Conservation (phyloP, 64 coral and sea anemone species). For the Astreopora myriophthalma region DNA sequence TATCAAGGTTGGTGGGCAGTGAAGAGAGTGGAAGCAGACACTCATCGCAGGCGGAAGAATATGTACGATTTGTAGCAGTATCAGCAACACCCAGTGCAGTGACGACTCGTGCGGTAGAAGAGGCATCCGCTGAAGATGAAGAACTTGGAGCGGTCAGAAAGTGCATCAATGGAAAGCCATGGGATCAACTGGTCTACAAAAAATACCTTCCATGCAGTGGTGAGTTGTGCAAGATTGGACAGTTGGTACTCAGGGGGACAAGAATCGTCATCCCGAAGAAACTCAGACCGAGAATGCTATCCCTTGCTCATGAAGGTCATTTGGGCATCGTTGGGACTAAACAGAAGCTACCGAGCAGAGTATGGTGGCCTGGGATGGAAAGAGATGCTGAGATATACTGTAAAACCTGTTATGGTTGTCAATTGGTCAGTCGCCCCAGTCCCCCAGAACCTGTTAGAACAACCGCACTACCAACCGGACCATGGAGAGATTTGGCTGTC, state of each 20-base stretch:
- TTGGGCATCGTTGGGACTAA: conserved; percentile 16
- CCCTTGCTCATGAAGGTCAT: conserved; percentile 11
- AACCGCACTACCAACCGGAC: neutral
- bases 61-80: conserved; percentile 27
- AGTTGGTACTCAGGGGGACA: neutral
- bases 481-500: conserved; percentile 11
- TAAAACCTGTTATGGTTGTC: conserved; percentile 11
- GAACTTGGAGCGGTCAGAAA: neutral
- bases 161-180: neutral
- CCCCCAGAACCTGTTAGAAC: neutral
- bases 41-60: neutral
- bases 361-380: too few species aligned
- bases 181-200: conserved; percentile 26
- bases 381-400: neutral
- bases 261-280: neutral
- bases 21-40: neutral
- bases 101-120: neutral
- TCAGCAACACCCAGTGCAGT: neutral
- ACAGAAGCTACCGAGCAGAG: too few species aligned
- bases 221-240: neutral
- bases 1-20: neutral
- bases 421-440: neutral
- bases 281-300: neutral
- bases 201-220: neutral
- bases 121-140: conserved; percentile 3